A percentile compares a stretch with the other conserved stretches of the same genome.
phyloP scores from a whole-genome alignment of 2,888 invertebrate species.

The Troglohyphantes excavatus region DNA sequence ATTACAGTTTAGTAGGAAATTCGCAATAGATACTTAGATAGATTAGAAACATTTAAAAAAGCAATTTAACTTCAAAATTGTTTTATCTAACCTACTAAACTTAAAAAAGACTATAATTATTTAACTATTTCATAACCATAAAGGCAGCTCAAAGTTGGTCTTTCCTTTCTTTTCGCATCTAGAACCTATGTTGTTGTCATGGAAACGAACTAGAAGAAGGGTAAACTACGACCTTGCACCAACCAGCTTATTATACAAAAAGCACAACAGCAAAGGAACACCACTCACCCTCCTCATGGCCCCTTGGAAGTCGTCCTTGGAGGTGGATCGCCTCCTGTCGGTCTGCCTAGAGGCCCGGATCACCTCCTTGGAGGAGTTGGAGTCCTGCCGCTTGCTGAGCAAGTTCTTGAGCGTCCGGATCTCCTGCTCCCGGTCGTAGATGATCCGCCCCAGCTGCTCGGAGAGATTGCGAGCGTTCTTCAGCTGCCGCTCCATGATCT shows the following conservation, averaged over 20 bases:
- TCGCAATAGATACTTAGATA: too few relatives aligned
- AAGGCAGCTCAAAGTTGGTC: too few relatives aligned
- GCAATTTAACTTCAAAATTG: too few relatives aligned
- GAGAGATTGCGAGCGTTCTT: conserved; percentile 65
- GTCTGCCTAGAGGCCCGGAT: conserved; percentile 48
- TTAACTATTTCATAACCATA: too few relatives aligned
- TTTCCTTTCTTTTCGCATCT: too few relatives aligned
- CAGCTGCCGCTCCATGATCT: conserved; percentile 66
- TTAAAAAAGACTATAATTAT: too few relatives aligned
- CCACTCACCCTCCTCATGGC: conserved; percentile 61
- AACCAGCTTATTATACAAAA: not conserved
- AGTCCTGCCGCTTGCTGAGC: conserved; percentile 60
- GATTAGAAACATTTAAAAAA: too few relatives aligned
- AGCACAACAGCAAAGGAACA: too few relatives aligned
- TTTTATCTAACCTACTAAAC: too few relatives aligned
- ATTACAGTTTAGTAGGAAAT: too few relatives aligned
- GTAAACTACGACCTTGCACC: too few relatives aligned
- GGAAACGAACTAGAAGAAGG: not conserved
- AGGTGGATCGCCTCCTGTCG: conserved; percentile 37
- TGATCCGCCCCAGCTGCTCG: conserved; percentile 60
- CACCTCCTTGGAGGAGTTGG: conserved; percentile 39
- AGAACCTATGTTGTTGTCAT: too few relatives aligned
- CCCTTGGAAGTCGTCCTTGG: conserved; percentile 68
- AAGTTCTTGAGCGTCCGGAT: conserved; percentile 66
- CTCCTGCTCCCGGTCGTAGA: conserved; percentile 68